Evolutionary conservation across 1,140 invertebrate species (phyloP).

Genomic region (Anadara kagoshimensis): DNA sequence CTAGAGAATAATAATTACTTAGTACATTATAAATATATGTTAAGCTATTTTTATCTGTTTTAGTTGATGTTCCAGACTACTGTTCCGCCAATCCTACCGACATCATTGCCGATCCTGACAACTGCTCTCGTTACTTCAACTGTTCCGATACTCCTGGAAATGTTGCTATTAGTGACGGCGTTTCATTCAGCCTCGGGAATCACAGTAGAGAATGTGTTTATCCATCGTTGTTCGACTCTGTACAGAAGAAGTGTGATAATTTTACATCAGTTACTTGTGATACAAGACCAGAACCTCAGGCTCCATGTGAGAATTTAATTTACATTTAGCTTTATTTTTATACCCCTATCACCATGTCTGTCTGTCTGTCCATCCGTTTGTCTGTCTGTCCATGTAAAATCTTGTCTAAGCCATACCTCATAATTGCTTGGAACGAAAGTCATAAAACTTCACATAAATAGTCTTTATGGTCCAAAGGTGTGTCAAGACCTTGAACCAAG

Average conservation of each 20-base stretch:
- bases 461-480: too few species aligned
- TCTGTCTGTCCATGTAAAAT: too few species aligned
- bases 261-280: constrained; percentile 41
- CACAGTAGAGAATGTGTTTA: not conserved
- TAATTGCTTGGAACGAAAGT: too few species aligned
- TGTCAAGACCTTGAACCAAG: too few species aligned
- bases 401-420: too few species aligned
- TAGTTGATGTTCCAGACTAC: constrained; percentile 11
- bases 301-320: constrained; percentile 40
- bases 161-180: not conserved
- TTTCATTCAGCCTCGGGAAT: not conserved
- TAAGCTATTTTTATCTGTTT: not conserved
- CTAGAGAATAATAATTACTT: too few species aligned
- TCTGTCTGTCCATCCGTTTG: too few species aligned
- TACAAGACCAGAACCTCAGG: constrained; percentile 33
- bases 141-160: not conserved
- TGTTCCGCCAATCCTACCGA: not conserved
- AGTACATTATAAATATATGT: too few species aligned
- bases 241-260: constrained; percentile 29
- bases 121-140: constrained; percentile 7
- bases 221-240: constrained; percentile 23
- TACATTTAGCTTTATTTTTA: not conserved
- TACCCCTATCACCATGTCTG: too few species aligned
- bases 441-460: too few species aligned
- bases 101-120: not conserved